phyloP scores from a whole-genome alignment of 2,113 vertebrate genomes.

The Furnarius figulus region DNA sequence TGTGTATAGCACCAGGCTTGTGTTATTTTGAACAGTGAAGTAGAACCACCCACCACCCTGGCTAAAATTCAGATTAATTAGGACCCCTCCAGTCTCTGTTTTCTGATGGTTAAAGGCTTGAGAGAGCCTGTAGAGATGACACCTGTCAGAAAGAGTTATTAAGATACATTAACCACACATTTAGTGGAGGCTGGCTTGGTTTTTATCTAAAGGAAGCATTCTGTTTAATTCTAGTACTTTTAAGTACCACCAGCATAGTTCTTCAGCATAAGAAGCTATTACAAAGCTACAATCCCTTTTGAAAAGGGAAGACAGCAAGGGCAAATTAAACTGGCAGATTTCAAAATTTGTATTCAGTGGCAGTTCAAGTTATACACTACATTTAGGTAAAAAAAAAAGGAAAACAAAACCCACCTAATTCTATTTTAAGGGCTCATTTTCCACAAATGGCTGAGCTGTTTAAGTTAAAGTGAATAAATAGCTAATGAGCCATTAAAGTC shows the following conservation, averaged over 20 bases:
- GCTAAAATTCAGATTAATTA: conserved; percentile 46
- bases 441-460: conserved; percentile 61
- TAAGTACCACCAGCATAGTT: background rate
- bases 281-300: background rate
- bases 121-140: conserved; percentile 36
- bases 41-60: conserved; percentile 27
- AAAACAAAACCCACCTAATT: background rate
- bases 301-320: background rate
- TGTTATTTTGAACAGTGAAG: background rate
- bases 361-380: background rate
- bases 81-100: background rate
- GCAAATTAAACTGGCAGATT: conserved; percentile 28
- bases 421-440: conserved; percentile 65
- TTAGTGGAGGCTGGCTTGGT: background rate
- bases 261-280: background rate
- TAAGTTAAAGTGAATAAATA: conserved; percentile 71
- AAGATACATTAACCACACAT: background rate
- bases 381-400: background rate
- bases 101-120: conserved; percentile 25
- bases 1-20: background rate
- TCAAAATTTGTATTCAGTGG: conserved; percentile 29
- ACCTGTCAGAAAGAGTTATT: conserved; percentile 6
- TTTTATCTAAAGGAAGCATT: background rate
- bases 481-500: conserved; percentile 70
- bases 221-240: background rate